Base-by-base conservation (phyloP, 2,113 vertebrate species). In the Sclerurus mexicanus region DNA sequence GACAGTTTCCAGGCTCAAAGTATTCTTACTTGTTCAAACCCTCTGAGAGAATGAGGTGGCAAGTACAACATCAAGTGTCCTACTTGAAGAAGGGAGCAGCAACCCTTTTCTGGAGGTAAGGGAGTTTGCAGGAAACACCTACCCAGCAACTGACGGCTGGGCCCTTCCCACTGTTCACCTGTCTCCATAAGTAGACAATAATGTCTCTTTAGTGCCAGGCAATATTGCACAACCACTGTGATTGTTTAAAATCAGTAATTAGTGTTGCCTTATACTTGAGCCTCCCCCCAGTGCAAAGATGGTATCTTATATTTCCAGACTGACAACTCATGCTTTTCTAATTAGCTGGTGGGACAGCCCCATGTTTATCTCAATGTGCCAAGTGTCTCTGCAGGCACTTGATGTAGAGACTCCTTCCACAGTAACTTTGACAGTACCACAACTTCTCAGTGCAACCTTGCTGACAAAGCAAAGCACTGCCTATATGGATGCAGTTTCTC, bases 211-310 rank as follows among this genome's bases (percentile, higher is more conserved):
- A 90, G 46, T 16, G 14, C 11, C 64, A 15, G 1, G 24, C 17
- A 85, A 49, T 30, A 82, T 46, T 95, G 69, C 90, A 81, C 82
- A 88, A 94, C 55, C 76, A 50, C 67, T 14, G 35, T 18, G 53
- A 90, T 64, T 73, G 82, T 76, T 94, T 90, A 33, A 90, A 72
- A 83, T 76, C 67, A 35, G 67, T 93, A 91, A 91, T 91, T 83
- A 91, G 30, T 2, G 25, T 3, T 75, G 53, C 78, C 87, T 74
- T 76, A 22, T 50, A 94, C 67, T 66, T 66, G 39, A 85, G 77
- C 31, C 24, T 94, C 23, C 58, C 27, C 44, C 31, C 35, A 82
- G 92, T 78, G n/a, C 63, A 74, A 79, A 85, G 37, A 93, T 76
- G 33, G 39, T 47, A 86, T 49, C 89, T 95, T 27, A 83, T 63